phyloP scores from a whole-genome alignment of 2,113 vertebrate species.

The Silurus glanis region DNA sequence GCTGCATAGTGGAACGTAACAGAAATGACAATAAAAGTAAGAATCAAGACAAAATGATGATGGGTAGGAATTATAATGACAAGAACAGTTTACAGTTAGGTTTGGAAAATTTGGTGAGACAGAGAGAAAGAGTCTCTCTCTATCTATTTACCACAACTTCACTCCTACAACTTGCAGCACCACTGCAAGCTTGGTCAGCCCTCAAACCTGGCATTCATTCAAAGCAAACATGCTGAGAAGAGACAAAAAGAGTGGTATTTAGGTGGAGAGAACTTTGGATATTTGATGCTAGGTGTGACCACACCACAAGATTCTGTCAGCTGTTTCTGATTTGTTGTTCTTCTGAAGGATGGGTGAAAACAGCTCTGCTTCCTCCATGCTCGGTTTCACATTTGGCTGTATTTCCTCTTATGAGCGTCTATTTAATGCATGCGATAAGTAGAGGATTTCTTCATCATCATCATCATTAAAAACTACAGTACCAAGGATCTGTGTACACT shows the following conservation, averaged over 20 bases:
- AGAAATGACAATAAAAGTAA: background rate
- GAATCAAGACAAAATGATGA: background rate
- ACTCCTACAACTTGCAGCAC: background rate
- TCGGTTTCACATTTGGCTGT: constrained; percentile 19
- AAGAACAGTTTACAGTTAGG: background rate
- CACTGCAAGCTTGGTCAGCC: background rate
- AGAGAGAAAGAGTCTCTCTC: background rate
- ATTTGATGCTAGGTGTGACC: constrained; percentile 51
- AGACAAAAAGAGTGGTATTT: constrained; percentile 46
- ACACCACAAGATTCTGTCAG: constrained; percentile 45
- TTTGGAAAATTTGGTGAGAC: background rate
- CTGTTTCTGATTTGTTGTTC: constrained; percentile 52
- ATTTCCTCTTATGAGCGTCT: background rate
- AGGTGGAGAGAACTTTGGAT: constrained; percentile 45
- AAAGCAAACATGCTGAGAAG: constrained; percentile 42
- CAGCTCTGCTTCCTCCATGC: background rate
- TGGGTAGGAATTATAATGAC: background rate
- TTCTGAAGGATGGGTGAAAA: constrained; percentile 15
- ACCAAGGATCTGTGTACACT: background rate
- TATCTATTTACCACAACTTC: background rate
- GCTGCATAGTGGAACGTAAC: background rate
- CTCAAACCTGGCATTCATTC: constrained; percentile 41
- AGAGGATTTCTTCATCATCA: background rate
- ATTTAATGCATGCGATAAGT: background rate
- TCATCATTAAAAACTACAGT: background rate